These are phyloP conservation scores for Norana najaformis DNA, from an alignment of 2,888 invertebrate genomes.

Conservation along the genomic window DNA sequence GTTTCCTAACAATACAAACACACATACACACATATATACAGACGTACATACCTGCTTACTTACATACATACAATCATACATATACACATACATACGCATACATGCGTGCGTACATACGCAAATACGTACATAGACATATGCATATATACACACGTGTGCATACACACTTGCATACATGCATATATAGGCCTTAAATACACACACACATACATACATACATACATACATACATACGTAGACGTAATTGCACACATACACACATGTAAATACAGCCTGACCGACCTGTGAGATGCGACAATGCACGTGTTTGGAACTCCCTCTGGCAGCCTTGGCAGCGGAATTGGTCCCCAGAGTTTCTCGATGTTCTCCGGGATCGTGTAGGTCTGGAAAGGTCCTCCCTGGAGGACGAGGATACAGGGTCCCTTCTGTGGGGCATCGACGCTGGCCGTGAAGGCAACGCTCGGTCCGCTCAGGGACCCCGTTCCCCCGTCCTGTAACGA, in stretches of 20 bases:
- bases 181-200: too few relatives aligned
- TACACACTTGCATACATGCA: too few relatives aligned
- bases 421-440: slow-evolving; percentile 50
- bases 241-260: too few relatives aligned
- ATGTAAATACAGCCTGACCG: too few relatives aligned
- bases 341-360: slow-evolving; percentile 60
- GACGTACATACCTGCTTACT: neutral
- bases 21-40: neutral
- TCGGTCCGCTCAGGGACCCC: slow-evolving; percentile 52
- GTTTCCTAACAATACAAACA: too few relatives aligned
- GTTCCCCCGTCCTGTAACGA: slow-evolving; percentile 56
- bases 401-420: slow-evolving; percentile 51
- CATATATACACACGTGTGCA: too few relatives aligned
- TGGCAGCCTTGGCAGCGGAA: slow-evolving; percentile 55
- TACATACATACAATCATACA: neutral
- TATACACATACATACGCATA: neutral
- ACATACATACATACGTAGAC: too few relatives aligned
- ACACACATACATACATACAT: too few relatives aligned
- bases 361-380: slow-evolving; percentile 59
- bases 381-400: slow-evolving; percentile 58
- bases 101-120: too few relatives aligned
- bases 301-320: slow-evolving; percentile 56
- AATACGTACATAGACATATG: too few relatives aligned
- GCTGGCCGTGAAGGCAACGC: slow-evolving; percentile 47
- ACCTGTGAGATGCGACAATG: slow-evolving; percentile 58